Evolutionary conservation across 2,888 invertebrate genomes (phyloP).

Genomic region (Orthosia gothica): DNA sequence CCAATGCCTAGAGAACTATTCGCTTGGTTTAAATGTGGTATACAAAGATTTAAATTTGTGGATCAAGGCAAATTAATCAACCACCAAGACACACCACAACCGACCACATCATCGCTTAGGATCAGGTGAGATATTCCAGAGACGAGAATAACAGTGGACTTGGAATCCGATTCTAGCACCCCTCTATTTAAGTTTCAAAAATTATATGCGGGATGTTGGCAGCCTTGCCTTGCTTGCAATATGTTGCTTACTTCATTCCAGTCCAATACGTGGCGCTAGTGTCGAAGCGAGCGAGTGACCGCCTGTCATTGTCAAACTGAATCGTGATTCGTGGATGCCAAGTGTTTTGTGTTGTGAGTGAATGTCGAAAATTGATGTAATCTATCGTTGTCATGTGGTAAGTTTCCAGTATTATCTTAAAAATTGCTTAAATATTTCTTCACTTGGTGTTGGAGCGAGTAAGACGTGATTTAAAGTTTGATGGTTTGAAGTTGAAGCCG

Average conservation of each 20-base stretch:
- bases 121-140: too few relatives aligned
- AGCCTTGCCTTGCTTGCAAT: background rate
- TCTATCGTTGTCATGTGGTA: constrained; percentile 88
- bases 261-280: constrained; percentile 84
- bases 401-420: constrained; percentile 74
- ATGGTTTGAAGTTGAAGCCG: constrained; percentile 73
- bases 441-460: constrained; percentile 20
- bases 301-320: constrained; percentile 72
- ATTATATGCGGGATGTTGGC: constrained; percentile 32
- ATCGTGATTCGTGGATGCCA: constrained; percentile 78
- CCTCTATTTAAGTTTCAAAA: background rate
- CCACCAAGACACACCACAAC: too few relatives aligned
- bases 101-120: too few relatives aligned
- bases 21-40: too few relatives aligned
- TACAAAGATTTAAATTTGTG: too few relatives aligned
- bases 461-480: constrained; percentile 38
- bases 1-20: too few relatives aligned
- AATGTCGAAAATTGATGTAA: constrained; percentile 82
- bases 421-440: constrained; percentile 15
- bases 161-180: background rate
- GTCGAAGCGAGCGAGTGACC: constrained; percentile 60
- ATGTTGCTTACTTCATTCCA: constrained; percentile 48
- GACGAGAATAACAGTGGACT: constrained; percentile 12
- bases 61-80: background rate
- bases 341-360: constrained; percentile 90